Base-by-base conservation (phyloP, 1,140 invertebrate genomes). In the Tetragonula clypearis region DNA sequence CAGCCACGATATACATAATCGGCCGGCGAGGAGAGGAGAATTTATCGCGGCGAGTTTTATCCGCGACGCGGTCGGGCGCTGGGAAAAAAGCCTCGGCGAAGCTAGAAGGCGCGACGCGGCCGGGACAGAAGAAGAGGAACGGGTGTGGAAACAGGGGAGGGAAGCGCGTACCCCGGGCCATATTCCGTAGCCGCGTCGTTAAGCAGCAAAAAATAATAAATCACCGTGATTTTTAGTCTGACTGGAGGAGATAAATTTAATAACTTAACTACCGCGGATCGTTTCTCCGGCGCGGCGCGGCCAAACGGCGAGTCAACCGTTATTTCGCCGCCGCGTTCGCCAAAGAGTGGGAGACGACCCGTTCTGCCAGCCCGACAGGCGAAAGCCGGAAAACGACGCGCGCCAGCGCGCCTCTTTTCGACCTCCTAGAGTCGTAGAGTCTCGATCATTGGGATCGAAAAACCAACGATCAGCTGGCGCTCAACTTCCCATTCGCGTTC, bases 171-270 rank as follows among this genome's bases (percentile, higher is more conserved):
- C 80, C 66, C 68, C 74, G 88, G 88, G 87, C 87, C 92, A 92
- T 94, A 93, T 93, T 94, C 92, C 90, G 82, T 89, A 88, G 91
- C 92, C 91, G 93, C 92, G 88, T 94, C 93, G 93, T 94, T 94
- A 94, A 92, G 92, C 92, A 92, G 91, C 87, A 92, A 93, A 94
- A 93, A 94, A 94, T 92, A 93, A 94, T 94, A 94, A 94, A 94
- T 93, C 92, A 92, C 89, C 88, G 84, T 84, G 91, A 93, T 92
- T 91, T 93, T 92, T 90, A 90, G 74, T 82, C 86, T 41, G 86
- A 83, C 87, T 83, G 86, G 87, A 90, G 84, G 82, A 94, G 92
- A 94, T 94, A 93, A 93, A 94, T 94, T 94, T 93, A 93, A 93
- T 93, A 93, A 93, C 90, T 92, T 92, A 93, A 93, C 92, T 92